Conservation (phyloP, 2,113 vertebrate species). For the Lamprologus ornatipinnis region DNA sequence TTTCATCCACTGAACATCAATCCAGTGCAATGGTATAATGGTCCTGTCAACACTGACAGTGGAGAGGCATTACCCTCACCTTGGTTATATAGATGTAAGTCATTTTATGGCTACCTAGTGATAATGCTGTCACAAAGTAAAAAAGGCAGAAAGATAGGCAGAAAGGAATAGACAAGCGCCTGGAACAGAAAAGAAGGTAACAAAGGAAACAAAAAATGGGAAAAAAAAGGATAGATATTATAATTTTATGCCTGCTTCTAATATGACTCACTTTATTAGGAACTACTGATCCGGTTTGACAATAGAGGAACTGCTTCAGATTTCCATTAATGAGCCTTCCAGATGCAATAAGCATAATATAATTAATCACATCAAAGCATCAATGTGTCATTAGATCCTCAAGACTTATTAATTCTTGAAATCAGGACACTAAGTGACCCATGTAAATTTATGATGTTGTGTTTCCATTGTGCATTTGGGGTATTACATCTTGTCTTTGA, state of each 20-base stretch:
- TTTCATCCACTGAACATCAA: conserved; percentile 32
- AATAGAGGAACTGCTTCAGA: background rate
- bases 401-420: background rate
- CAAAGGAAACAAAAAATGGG: background rate
- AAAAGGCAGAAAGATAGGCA: background rate
- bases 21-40: conserved; percentile 22
- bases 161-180: background rate
- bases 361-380: conserved; percentile 17
- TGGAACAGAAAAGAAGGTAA: background rate
- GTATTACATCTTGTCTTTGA: conserved; percentile 48
- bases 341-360: background rate
- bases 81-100: conserved; percentile 28
- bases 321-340: conserved; percentile 1
- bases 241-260: background rate
- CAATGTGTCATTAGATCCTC: background rate
- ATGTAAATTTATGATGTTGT: conserved; percentile 18
- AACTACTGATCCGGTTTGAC: background rate
- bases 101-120: conserved; percentile 15
- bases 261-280: background rate
- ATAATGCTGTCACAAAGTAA: conserved; percentile 11
- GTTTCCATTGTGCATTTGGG: conserved; percentile 13
- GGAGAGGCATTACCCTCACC: conserved; percentile 25
- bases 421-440: background rate
- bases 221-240: background rate
- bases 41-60: conserved; percentile 38